phyloP scores from a whole-genome alignment of 1,140 invertebrate species.

The Drosophila lacertosa region DNA sequence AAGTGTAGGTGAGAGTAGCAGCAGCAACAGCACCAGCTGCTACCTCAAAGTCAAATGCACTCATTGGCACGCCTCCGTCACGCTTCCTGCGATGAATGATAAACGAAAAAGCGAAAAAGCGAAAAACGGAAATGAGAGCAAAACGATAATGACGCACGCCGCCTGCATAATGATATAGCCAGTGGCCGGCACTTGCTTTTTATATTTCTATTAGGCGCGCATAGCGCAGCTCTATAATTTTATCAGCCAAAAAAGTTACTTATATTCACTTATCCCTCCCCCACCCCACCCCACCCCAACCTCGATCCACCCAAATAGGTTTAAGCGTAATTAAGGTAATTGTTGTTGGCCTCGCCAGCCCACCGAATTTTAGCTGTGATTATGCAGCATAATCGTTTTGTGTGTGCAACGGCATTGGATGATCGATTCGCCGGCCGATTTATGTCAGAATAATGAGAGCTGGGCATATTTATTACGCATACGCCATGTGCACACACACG shows the following conservation, averaged over 20 bases:
- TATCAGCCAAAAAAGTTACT: constrained; percentile 37
- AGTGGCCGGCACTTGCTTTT: constrained; percentile 25
- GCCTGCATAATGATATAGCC: constrained; percentile 64
- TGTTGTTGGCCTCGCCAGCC: constrained; percentile 42
- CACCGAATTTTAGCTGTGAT: constrained; percentile 3
- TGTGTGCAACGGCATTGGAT: constrained; percentile 25
- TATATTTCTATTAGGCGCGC: constrained; percentile 42
- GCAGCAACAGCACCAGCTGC: background rate
- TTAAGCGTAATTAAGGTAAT: constrained; percentile 69
- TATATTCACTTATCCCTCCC: constrained; percentile 4
- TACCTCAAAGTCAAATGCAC: constrained; percentile 41
- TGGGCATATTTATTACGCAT: constrained; percentile 70
- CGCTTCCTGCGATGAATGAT: constrained; percentile 10
- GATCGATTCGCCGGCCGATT: constrained; percentile 67
- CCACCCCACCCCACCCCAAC: background rate
- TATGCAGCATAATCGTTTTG: constrained; percentile 22
- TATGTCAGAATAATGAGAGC: constrained; percentile 70
- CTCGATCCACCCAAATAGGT: constrained; percentile 20
- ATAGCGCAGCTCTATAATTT: constrained; percentile 23
- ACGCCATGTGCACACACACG: constrained; percentile 66
- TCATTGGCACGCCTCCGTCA: constrained; percentile 48
- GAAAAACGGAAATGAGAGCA: constrained; percentile 71
- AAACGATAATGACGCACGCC: constrained; percentile 72
- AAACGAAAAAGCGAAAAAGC: constrained; percentile 41
- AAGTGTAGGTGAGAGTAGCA: constrained; percentile 15